Evolutionary conservation across 2,888 invertebrate genomes (phyloP).

Genomic region (Agrochola circellaris): DNA sequence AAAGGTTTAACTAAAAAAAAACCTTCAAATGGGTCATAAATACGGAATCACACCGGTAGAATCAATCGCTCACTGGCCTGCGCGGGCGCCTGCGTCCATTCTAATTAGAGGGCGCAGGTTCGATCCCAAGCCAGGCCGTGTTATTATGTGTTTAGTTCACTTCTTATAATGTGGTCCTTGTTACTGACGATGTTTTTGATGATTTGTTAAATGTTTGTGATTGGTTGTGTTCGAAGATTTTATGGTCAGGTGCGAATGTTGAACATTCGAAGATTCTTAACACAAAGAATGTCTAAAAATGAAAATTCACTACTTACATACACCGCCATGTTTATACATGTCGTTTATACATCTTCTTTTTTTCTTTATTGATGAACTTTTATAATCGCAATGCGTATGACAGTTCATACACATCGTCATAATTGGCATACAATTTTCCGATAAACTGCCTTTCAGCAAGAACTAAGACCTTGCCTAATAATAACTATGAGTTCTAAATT

Average conservation of each 20-base stretch:
- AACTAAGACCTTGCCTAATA: too few relatives aligned
- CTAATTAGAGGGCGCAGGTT: constrained; percentile 81
- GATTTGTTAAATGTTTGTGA: constrained; percentile 46
- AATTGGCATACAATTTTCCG: background rate
- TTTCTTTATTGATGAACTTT: too few relatives aligned
- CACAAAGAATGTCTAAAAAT: background rate
- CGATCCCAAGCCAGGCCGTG: constrained; percentile 69
- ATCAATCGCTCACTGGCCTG: constrained; percentile 76
- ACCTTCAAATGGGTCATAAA: constrained; percentile 75
- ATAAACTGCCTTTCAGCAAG: too few relatives aligned
- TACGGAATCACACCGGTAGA: constrained; percentile 85
- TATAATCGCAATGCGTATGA: too few relatives aligned
- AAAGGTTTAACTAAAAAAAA: constrained; percentile 29
- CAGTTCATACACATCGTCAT: background rate
- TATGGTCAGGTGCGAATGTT: constrained; percentile 10
- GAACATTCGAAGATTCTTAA: background rate
- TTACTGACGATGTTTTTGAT: constrained; percentile 42
- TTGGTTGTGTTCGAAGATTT: constrained; percentile 25
- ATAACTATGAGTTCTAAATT: too few relatives aligned
- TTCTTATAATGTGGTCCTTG: constrained; percentile 60
- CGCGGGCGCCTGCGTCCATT: constrained; percentile 64
- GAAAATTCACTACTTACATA: too few relatives aligned
- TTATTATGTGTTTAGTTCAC: constrained; percentile 80
- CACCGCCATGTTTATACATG: too few relatives aligned
- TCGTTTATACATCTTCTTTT: too few relatives aligned